Evolutionary conservation across 1,140 invertebrate species (phyloP).

Genomic region (Zaprionus capensis): DNA sequence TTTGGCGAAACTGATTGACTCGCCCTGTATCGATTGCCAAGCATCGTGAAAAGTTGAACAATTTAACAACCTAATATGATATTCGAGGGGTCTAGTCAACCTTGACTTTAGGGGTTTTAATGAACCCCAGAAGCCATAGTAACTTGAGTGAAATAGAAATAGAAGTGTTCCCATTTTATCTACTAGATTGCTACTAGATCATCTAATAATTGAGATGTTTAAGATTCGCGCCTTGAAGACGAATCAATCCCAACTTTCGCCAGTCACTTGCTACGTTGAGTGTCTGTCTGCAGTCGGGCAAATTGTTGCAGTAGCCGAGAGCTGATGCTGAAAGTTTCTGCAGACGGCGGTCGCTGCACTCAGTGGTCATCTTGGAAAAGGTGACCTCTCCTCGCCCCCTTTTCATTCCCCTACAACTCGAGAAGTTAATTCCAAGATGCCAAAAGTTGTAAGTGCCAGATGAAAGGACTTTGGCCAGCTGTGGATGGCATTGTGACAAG

Average conservation of each 20-base stretch:
- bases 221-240: not conserved
- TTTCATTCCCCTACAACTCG: not conserved
- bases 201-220: not conserved
- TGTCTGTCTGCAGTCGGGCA: not conserved
- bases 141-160: too few relatives aligned
- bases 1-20: not conserved
- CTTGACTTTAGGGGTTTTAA: not conserved
- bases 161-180: too few relatives aligned
- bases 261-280: not conserved
- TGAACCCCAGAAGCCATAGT: not conserved
- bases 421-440: constrained; percentile 17
- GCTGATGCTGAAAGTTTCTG: not conserved
- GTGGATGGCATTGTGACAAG: constrained; percentile 4
- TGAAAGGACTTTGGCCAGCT: constrained; percentile 18
- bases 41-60: not conserved
- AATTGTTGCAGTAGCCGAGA: not conserved
- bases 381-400: not conserved
- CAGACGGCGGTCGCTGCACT: constrained; percentile 13
- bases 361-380: constrained; percentile 1
- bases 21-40: not conserved
- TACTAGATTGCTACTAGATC: not conserved
- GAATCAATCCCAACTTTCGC: not conserved
- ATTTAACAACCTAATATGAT: not conserved
- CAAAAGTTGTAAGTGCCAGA: constrained; percentile 28
- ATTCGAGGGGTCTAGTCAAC: not conserved